Conservation (phyloP, 1,140 invertebrate species). For the Branchinecta lynchi region DNA sequence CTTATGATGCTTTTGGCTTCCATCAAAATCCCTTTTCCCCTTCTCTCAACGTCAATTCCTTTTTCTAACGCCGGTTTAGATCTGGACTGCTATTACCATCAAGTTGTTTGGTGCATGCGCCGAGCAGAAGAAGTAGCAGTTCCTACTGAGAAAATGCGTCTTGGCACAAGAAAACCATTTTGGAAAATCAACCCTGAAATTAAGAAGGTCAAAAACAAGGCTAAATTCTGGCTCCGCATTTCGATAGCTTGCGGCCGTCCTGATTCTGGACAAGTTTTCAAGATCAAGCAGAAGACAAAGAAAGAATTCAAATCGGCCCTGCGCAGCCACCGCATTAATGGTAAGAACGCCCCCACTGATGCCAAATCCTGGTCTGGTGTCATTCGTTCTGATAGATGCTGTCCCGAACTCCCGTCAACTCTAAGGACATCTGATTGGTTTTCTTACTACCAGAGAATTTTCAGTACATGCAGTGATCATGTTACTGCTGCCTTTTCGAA, state of each 20-base stretch:
- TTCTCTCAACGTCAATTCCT: neutral
- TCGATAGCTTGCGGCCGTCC: neutral
- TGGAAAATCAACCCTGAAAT: neutral
- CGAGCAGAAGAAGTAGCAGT: neutral
- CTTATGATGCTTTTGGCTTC: neutral
- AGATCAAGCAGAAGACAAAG: conserved; percentile 3
- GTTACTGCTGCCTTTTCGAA: no score
- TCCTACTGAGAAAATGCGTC: neutral
- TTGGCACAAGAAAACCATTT: neutral
- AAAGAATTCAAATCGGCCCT: no score
- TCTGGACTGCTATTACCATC: neutral
- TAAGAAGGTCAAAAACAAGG: neutral
- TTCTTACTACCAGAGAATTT: no score
- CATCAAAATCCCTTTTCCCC: neutral
- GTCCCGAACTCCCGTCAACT: no score
- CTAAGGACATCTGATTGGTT: no score
- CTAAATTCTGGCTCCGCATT: neutral
- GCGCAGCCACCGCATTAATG: no score
- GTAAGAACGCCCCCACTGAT: no score
- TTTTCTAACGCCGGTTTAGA: neutral
- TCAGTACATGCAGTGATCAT: no score
- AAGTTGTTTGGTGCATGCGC: neutral
- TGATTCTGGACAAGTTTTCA: neutral
- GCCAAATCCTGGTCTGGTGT: no score
- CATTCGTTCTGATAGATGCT: no score